Base-by-base conservation (phyloP, 2,888 invertebrate species). In the Graphium colonna region DNA sequence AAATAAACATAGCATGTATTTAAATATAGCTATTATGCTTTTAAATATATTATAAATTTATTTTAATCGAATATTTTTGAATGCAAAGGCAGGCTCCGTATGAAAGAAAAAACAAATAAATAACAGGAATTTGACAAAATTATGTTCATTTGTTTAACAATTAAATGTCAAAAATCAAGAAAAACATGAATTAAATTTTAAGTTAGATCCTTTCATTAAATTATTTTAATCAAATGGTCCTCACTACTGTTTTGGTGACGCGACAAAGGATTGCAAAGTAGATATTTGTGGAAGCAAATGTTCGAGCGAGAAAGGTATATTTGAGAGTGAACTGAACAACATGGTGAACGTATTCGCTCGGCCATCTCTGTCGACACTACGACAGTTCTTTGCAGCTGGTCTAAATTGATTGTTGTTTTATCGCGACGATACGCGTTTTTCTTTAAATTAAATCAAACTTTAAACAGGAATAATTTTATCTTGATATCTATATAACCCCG, bases 331-430 rank as follows among this genome's bases (percentile, higher is more conserved):
- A 63, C n/a, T n/a, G n/a, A n/a, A n/a, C n/a, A n/a, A n/a, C 49
- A 62, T 60, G 62, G 58, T 55, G 53, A 45, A 39, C 47, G 47
- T 38, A 45, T 38, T 50, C 38, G 45, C 54, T 59, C 60, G 59
- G 48, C 49, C 42, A 48, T 50, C 13, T 36, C 36, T 12, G 36
- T 55, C 61, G 59, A 60, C 57, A 40, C 51, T 52, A 43, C 57
- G 58, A 61, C 64, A 66, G 66, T 64, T 61, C 55, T 60, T 60
- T 60, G 64, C 68, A 68, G 68, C 66, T 69, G 70, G 67, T 68
- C 60, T 60, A 66, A 69, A 67, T 67, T 65, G 64, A 60, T 63
- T 62, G 67, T 65, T 62, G 56, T 62, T 57, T 43, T 51, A 47
- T 60, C 26, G 64, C 61, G 59, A 45, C 49, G 51, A 54, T 42